Evolutionary conservation across 2,113 vertebrate species (phyloP).

Genomic region (Sylvicapra grimmia): DNA sequence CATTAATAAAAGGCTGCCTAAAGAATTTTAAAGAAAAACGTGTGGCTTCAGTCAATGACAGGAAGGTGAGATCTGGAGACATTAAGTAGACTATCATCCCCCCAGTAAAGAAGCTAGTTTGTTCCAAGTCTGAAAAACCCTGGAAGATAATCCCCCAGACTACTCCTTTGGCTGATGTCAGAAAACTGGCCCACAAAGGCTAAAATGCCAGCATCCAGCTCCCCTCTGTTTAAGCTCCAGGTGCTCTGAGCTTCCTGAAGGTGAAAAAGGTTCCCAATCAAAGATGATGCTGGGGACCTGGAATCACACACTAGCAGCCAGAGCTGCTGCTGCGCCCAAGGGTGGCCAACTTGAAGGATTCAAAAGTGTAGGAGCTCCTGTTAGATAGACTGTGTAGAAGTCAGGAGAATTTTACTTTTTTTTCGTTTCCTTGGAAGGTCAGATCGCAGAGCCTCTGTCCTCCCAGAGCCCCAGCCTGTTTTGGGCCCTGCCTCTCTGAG

Average conservation of each 20-base stretch:
- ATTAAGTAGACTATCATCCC: not conserved
- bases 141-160: not conserved
- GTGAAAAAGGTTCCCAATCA: not conserved
- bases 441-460: not conserved
- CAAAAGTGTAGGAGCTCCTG: not conserved
- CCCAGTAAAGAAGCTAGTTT: not conserved
- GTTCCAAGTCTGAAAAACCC: not conserved
- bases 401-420: not conserved
- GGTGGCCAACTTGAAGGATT: not conserved
- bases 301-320: not conserved
- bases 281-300: not conserved
- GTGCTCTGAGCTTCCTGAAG: not conserved
- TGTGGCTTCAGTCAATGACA: not conserved
- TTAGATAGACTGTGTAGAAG: not conserved
- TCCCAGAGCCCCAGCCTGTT: not conserved
- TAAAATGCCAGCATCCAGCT: not conserved
- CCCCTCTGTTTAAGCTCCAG: not conserved
- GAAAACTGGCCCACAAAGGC: not conserved
- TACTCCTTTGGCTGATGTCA: not conserved
- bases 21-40: not conserved
- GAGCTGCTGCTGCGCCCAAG: not conserved
- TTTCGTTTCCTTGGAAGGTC: not conserved
- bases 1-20: not conserved
- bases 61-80: not conserved
- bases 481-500: not conserved